Base-by-base conservation (phyloP, 2,113 vertebrate genomes). In the Catharus minimus region DNA sequence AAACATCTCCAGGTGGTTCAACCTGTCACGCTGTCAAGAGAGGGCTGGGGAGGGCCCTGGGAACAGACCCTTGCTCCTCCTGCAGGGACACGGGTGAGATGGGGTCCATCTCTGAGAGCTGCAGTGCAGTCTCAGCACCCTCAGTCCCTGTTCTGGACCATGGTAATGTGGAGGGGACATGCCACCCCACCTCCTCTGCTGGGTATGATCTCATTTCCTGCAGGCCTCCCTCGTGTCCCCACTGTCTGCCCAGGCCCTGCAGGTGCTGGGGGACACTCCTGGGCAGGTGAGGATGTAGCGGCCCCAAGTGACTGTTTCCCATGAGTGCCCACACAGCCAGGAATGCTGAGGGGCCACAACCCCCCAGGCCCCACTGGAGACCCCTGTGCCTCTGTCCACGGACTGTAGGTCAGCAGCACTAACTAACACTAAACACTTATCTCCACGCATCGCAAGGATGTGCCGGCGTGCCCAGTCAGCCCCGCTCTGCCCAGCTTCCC, bases 401-500 rank as follows among this genome's bases (percentile, higher is more conserved):
- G 10, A 38, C 56, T 27, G 61, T 39, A 56, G 74, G 41, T 57
- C 32, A 26, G 77, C 88, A 23, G n/a, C 44, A 36, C 53, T 80
- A 36, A 94, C 67, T 91, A 80, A 93, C 11, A 5, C 62, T 89
- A 61, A 36, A 43, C 66, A 77, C 62, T 94, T 93, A 72, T 93
- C 68, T 91, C 82, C 78, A 72, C 3, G 73, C 86, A 7, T 68
- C 26, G 0, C 77, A 75, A 96, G 95, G 95, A 96, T 4, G 78
- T 76, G 69, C 89, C 93, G 1, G 74, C 41, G 33, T 90, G 93
- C 74, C 89, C 94, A 5, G 94, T 72, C 49, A 96, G 95, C 89
- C 91, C 95, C 2, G 2, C 91, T 65, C 89, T 92, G 13, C 93
- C 94, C 84, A 93, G 84, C 89, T 95, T 95, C 84, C 87, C 95